Evolutionary conservation across 2,113 vertebrate species (phyloP).

Genomic region (Procapra przewalskii): DNA sequence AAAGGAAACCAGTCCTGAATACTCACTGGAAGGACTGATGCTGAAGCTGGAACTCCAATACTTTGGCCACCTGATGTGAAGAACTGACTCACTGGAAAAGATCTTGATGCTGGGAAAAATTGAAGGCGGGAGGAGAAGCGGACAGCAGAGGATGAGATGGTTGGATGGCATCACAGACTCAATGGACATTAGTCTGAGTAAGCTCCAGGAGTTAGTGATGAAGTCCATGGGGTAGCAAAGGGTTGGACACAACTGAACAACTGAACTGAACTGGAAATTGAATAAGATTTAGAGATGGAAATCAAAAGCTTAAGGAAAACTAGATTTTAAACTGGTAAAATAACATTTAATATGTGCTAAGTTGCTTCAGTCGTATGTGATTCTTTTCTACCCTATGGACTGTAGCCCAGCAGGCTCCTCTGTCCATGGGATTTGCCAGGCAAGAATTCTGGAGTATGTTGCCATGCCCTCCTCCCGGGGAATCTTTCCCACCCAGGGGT

Average conservation of each 20-base stretch:
- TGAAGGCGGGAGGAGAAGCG: not conserved
- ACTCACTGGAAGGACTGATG: not conserved
- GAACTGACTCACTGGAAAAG: not conserved
- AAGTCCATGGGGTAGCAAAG: not conserved
- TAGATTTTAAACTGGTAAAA: not conserved
- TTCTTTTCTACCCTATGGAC: not conserved
- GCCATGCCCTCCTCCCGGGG: not conserved
- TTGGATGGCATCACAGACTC: not conserved
- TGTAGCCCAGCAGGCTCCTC: not conserved
- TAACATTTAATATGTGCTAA: not conserved
- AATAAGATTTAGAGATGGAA: not conserved
- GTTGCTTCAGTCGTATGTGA: not conserved
- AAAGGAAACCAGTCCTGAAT: not conserved
- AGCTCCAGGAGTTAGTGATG: not conserved
- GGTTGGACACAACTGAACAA: not conserved
- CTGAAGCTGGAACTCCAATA: not conserved
- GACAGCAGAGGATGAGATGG: not conserved
- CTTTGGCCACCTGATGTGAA: not conserved
- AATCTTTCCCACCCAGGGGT: not conserved
- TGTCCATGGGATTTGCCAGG: not conserved
- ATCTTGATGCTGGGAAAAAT: not conserved
- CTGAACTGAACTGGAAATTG: not conserved
- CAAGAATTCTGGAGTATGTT: not conserved
- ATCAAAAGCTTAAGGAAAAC: not conserved
- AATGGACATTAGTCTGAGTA: not conserved